Conservation (phyloP, 2,888 invertebrate genomes). For the Xestobium rufovillosum region DNA sequence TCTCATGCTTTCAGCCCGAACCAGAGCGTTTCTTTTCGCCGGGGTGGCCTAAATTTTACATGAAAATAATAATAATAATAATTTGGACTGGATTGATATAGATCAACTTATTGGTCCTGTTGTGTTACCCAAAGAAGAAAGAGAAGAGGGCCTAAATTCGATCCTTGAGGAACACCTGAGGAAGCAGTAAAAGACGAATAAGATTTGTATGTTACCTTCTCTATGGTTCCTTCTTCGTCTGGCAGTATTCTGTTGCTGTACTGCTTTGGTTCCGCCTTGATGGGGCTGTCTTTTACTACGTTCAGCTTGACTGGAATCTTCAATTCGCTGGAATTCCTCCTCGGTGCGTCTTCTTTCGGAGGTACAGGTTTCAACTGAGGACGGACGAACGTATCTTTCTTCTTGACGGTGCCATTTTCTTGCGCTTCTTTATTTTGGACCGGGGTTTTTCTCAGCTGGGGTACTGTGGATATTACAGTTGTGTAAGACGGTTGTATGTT, state of each 20-base stretch:
- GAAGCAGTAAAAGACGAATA: slow-evolving; percentile 9
- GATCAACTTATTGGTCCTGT: no score
- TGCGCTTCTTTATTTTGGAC: slow-evolving; percentile 33
- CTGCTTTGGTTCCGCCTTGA: slow-evolving; percentile 30
- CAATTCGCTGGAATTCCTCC: slow-evolving; percentile 34
- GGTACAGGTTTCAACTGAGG: slow-evolving; percentile 39
- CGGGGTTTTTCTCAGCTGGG: slow-evolving; percentile 33
- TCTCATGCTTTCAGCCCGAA: slow-evolving; percentile 37
- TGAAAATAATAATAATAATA: slow-evolving; percentile 9
- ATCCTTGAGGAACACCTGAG: no score
- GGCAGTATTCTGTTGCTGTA: slow-evolving; percentile 27
- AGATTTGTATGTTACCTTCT: slow-evolving; percentile 9
- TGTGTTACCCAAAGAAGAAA: slow-evolving; percentile 15
- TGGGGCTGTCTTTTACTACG: slow-evolving; percentile 36
- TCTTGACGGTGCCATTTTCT: slow-evolving; percentile 37
- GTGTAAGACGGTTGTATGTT: no score
- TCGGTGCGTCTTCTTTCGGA: slow-evolving; percentile 33
- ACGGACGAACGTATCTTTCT: slow-evolving; percentile 36
- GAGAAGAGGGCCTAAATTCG: no score
- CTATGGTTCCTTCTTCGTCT: slow-evolving; percentile 19
- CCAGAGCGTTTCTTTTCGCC: slow-evolving; percentile 35
- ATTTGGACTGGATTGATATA: slow-evolving; percentile 9
- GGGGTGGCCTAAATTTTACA: slow-evolving; percentile 32
- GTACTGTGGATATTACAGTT: slow-evolving; percentile 21
- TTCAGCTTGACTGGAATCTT: slow-evolving; percentile 42